A percentile compares a stretch with the other conserved stretches of the same genome.
Conservation (phyloP, 2,113 vertebrate species). For the Oceanodroma tethys region DNA sequence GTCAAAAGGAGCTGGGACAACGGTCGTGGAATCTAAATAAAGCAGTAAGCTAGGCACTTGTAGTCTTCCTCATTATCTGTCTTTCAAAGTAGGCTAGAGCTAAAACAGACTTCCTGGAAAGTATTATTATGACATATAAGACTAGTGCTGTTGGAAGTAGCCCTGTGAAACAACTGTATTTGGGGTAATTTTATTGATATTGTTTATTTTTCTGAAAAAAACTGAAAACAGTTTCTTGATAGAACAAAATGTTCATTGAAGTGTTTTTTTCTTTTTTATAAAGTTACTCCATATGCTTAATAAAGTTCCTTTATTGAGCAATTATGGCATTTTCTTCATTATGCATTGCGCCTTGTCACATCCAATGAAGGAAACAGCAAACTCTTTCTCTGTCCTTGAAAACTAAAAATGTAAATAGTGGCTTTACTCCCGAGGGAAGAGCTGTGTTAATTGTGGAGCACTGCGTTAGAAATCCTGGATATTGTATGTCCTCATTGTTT, state of each 20-base stretch:
- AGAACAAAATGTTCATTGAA: conserved; percentile 53
- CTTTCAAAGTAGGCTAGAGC: conserved; percentile 66
- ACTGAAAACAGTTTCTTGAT: conserved; percentile 31
- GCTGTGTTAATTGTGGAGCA: conserved; percentile 51
- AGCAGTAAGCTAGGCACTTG: conserved; percentile 67
- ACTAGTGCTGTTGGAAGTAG: conserved; percentile 20
- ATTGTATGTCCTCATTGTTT: conserved; percentile 50
- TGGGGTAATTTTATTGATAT: neutral
- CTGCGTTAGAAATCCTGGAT: conserved; percentile 47
- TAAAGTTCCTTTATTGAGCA: conserved; percentile 71
- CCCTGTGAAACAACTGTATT: conserved; percentile 36
- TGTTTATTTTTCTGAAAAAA: conserved; percentile 44
- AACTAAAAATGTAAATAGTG: conserved; percentile 66
- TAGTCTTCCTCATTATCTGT: conserved; percentile 67
- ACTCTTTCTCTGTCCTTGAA: conserved; percentile 45
- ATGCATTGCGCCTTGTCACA: conserved; percentile 68
- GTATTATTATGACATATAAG: conserved; percentile 57
- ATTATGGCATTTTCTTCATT: conserved; percentile 74
- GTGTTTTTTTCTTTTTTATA: neutral
- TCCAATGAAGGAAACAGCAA: conserved; percentile 54
- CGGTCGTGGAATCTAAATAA: conserved; percentile 70
- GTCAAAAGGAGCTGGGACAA: conserved; percentile 65
- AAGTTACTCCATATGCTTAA: conserved; percentile 64
- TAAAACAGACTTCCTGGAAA: conserved; percentile 67
- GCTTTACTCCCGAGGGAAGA: conserved; percentile 28